Evolutionary conservation across 2,113 vertebrate genomes (phyloP).

Genomic region (Phoenicopterus ruber): DNA sequence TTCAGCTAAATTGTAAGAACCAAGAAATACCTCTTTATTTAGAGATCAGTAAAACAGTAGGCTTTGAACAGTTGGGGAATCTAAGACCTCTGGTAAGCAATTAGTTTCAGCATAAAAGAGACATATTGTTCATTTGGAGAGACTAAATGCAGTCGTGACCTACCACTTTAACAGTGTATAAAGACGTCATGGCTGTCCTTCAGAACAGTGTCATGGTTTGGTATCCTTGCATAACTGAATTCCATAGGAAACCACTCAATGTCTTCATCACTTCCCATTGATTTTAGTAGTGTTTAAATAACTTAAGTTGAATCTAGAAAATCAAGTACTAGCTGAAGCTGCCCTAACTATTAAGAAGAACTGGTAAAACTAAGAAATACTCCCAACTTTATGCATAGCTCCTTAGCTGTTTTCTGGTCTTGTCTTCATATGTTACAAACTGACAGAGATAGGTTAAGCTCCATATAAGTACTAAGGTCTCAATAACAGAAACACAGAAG

Average conservation of each 20-base stretch:
- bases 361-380: not conserved
- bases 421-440: not conserved
- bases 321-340: not conserved
- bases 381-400: not conserved
- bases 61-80: not conserved
- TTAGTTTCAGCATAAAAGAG: not conserved
- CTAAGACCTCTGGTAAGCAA: not conserved
- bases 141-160: not conserved
- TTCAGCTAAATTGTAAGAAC: not conserved
- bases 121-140: not conserved
- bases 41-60: not conserved
- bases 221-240: not conserved
- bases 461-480: not conserved
- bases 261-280: not conserved
- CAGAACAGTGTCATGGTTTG: not conserved
- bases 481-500: not conserved
- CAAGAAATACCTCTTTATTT: not conserved
- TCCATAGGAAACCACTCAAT: not conserved
- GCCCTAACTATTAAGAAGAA: not conserved
- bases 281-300: not conserved
- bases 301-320: not conserved
- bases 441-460: not conserved
- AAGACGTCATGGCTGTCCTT: not conserved
- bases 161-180: not conserved
- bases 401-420: not conserved